These are phyloP conservation scores for Aphodius sticticus DNA, from an alignment of 2,888 invertebrate genomes.

Conservation along the genomic window DNA sequence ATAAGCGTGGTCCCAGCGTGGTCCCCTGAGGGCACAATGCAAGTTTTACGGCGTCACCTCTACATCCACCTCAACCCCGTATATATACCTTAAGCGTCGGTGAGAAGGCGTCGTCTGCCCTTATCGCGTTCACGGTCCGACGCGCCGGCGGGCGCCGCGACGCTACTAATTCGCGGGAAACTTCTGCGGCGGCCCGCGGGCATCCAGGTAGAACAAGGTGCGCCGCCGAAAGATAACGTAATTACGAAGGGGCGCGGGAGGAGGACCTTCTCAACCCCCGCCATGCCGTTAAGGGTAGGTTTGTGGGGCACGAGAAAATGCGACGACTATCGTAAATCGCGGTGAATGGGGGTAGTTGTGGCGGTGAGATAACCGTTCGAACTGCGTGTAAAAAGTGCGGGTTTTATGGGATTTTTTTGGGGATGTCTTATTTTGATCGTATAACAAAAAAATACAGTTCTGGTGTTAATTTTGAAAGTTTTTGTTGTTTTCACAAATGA, in stretches of 20 bases:
- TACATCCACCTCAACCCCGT: neutral
- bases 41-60: neutral
- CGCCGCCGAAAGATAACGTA: neutral
- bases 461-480: too few relatives aligned
- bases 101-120: neutral
- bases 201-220: neutral
- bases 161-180: neutral
- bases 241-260: neutral
- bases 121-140: constrained; percentile 4
- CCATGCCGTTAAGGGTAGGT: neutral
- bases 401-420: too few relatives aligned
- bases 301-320: neutral
- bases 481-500: too few relatives aligned
- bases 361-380: too few relatives aligned
- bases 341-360: neutral
- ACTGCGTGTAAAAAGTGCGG: too few relatives aligned
- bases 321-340: too few relatives aligned
- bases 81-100: neutral
- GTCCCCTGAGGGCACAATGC: neutral
- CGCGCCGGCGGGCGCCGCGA: neutral
- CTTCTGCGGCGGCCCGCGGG: constrained; percentile 4
- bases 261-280: neutral
- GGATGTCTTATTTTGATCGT: too few relatives aligned
- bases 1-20: neutral
- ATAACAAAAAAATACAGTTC: too few relatives aligned